Evolutionary conservation across 2,113 vertebrate genomes (phyloP).

Genomic region (Otocyon megalotis): DNA sequence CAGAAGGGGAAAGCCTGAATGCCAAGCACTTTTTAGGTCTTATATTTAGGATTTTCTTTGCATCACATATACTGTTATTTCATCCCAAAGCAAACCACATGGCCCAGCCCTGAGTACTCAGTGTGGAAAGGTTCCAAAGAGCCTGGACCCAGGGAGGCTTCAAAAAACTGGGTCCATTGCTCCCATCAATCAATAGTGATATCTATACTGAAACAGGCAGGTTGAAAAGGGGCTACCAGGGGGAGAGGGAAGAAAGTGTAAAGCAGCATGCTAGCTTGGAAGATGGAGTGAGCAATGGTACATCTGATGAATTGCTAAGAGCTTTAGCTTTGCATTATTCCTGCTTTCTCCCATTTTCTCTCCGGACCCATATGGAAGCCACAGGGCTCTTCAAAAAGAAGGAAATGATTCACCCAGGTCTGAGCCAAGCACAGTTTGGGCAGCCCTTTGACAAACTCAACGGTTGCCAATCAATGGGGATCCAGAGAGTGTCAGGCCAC

Average conservation of each 20-base stretch:
- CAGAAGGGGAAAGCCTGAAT: fast-evolving
- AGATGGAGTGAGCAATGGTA: fast-evolving
- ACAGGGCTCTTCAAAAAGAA: constrained; percentile 15
- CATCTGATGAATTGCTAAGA: fast-evolving
- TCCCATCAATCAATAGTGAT: fast-evolving
- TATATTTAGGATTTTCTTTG: not conserved
- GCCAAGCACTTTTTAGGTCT: not conserved
- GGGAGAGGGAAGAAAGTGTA: no score
- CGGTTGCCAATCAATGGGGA: not conserved
- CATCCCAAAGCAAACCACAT: not conserved
- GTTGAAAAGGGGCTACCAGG: no score
- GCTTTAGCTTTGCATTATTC: fast-evolving
- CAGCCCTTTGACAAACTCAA: not conserved
- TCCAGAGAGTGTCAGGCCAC: fast-evolving
- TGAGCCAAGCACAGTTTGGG: not conserved
- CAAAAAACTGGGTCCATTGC: fast-evolving
- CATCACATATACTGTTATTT: fast-evolving
- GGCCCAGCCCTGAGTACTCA: no score
- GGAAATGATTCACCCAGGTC: not conserved
- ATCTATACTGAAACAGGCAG: fast-evolving
- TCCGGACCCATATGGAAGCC: constrained; percentile 62
- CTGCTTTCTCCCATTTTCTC: not conserved
- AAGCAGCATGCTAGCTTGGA: fast-evolving
- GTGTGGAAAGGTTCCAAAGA: fast-evolving
- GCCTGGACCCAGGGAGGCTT: no score